Conservation (phyloP, 2,113 vertebrate species). For the Chaetura pelagica region DNA sequence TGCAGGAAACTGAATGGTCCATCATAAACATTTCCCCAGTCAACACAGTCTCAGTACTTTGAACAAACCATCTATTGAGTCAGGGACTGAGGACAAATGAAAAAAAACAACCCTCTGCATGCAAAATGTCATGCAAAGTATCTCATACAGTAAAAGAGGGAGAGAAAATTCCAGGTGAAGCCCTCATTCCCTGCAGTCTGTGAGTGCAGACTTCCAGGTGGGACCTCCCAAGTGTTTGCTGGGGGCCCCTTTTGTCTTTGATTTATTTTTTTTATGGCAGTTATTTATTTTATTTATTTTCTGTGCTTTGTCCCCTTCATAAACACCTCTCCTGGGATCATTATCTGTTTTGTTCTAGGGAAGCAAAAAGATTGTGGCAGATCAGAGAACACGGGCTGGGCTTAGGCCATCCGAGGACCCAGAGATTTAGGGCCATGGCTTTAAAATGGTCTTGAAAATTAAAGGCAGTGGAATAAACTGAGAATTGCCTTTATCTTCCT, state of each 20-base stretch:
- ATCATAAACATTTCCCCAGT: constrained; percentile 49
- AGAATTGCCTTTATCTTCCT: neutral
- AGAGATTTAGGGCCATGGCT: neutral
- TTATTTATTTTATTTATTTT: neutral
- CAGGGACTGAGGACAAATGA: neutral
- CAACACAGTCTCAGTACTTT: neutral
- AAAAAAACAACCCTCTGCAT: neutral
- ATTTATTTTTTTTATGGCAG: neutral
- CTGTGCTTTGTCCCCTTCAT: neutral
- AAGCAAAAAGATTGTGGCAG: neutral
- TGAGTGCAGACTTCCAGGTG: neutral
- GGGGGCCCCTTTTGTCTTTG: neutral
- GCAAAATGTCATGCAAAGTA: neutral
- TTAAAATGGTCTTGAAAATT: neutral
- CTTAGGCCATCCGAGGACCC: neutral
- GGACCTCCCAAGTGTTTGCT: neutral
- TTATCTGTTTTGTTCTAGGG: neutral
- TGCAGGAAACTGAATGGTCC: constrained; percentile 42
- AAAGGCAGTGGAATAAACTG: neutral
- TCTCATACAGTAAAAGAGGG: neutral
- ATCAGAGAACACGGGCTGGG: neutral
- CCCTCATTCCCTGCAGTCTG: neutral
- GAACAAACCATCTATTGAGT: constrained; percentile 55
- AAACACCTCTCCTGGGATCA: neutral
- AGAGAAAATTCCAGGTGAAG: neutral